Evolutionary conservation across 2,113 vertebrate species (phyloP), one percentile per base, ranked within the genome.

Genomic region (Strix aluco): DNA sequence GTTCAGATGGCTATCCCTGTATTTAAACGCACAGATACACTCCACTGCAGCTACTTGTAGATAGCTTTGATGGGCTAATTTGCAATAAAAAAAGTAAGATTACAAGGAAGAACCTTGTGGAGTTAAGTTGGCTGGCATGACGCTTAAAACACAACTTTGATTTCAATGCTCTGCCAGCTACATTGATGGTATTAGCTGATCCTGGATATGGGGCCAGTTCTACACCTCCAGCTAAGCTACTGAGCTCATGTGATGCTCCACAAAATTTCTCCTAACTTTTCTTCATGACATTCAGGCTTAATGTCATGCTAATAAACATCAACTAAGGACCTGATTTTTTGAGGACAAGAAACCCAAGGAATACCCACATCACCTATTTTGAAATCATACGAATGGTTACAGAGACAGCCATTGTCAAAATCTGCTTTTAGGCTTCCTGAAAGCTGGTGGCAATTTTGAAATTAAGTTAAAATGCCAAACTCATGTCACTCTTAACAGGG

Each of bases 111-210:
- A 93, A 90, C 44, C n/a, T 65, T 8, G 32, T 92, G 73, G 38
- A 92, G 63, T 54, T 61, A 74, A 49, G 91, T 84, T 90, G 83
- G 73, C 90, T 70, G 80, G 59, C 91, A 88, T 65, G 36, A 51
- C 19, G n/a, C 94, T 81, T 95, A 73, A 97, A 90, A 94, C 36
- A 52, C 91, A 96, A 22, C 70, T 82, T 59, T 9, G 88, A 91
- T 95, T 93, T 92, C 54, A 51, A 15, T 38, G 62, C 77, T 38
- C 40, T 87, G 69, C 47, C 82, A 94, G 57, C 59, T 72, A 30
- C n/a, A 85, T 9, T 30, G 70, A 72, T 6, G 23, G 21, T 29
- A 36, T 49, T 30, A 21, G 59, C 30, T 34, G 61, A n/a, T 25
- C 47, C 32, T 75, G 34, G 25, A n/a, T 62, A 51, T 4, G 6